These are phyloP conservation scores for Tricholauxania praeusta DNA, from an alignment of 2,888 invertebrate species.

Conservation along the genomic window DNA sequence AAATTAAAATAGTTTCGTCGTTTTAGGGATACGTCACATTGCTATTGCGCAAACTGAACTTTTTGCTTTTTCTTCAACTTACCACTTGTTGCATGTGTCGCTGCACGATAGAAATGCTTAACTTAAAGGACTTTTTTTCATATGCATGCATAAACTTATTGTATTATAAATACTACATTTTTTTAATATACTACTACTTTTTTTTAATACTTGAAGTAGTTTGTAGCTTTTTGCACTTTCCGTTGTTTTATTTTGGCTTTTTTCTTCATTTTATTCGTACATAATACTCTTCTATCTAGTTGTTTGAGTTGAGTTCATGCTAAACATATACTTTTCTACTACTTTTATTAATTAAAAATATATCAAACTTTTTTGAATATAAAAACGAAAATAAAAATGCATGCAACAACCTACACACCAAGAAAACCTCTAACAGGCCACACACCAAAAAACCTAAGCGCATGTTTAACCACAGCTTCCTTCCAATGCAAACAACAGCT, in stretches of 20 bases:
- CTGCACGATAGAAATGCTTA: constrained; percentile 3
- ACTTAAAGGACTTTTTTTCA: too few relatives aligned
- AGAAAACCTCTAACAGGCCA: not conserved
- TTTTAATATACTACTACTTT: too few relatives aligned
- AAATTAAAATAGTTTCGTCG: too few relatives aligned
- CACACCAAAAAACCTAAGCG: constrained; percentile 1
- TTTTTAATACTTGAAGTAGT: not conserved
- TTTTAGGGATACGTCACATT: too few relatives aligned
- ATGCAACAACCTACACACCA: constrained; percentile 14
- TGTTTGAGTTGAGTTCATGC: too few relatives aligned
- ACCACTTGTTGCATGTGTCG: not conserved
- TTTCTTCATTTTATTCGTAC: not conserved
- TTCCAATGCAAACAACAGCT: constrained; percentile 1
- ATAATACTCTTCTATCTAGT: not conserved
- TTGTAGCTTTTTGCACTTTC: not conserved
- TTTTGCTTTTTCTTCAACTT: constrained; percentile 5
- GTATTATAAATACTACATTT: too few relatives aligned
- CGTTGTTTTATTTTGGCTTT: too few relatives aligned
- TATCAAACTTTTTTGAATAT: too few relatives aligned
- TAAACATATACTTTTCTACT: too few relatives aligned
- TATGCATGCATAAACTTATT: too few relatives aligned
- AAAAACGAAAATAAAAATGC: constrained; percentile 1
- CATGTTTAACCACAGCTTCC: constrained; percentile 39
- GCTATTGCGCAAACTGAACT: not conserved
- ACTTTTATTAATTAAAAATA: too few relatives aligned